Evolutionary conservation across 1,140 invertebrate genomes (phyloP), one percentile per base, ranked within the genome.

Genomic region (Procambarus clarkii): DNA sequence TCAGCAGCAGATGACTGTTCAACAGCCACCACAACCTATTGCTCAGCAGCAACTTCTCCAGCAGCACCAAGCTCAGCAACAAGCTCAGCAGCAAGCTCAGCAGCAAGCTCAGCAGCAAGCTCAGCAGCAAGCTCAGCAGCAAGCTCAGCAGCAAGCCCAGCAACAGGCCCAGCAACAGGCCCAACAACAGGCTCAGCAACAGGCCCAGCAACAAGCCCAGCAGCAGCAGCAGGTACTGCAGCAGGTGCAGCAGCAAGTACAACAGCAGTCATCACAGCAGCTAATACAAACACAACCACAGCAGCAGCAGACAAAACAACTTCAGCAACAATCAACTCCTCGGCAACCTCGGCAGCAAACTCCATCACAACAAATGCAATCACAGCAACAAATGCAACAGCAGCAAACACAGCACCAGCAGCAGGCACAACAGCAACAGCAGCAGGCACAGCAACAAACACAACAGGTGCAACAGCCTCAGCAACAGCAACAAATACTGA

Each of bases 71-170:
- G 34, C 15, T 2, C 60, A 45, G 46, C 86, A 88, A 45, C 87
- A 82, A 44, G 60, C 50, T n/a, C 87, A 82, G 58, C 78, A 82
- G 8, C 78, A 77, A 60, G 34, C 60, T 7, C 87, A 89, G 34
- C 74, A 50, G 21, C 79, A 82, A 64, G 58, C 78, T 74, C 87
- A 89, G 45, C 87, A 89, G 15, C 87, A 89, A 46, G 64, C 60
- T 58, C 87, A 89, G 46, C 87, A 89, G 34, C 87, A 89, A 74
- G 60, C 46, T 13, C 79, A 82, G 79, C 87, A 89, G 45, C 87
- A 89, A 46, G 60, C 44, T 50, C 45, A 69, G 11, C 78, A 76
- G 5, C 78, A 86, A 34, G 69, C 64, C 15, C 85, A 81, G 60
- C 78, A 81, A n/a, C 87, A 86, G 18, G 60, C 24, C n/a, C 83